A percentile compares a stretch with the other conserved stretches of the same genome.
These are phyloP conservation scores for Ceratoteleas bidentatus DNA, from an alignment of 1,140 invertebrate genomes.

Conservation along the genomic window DNA sequence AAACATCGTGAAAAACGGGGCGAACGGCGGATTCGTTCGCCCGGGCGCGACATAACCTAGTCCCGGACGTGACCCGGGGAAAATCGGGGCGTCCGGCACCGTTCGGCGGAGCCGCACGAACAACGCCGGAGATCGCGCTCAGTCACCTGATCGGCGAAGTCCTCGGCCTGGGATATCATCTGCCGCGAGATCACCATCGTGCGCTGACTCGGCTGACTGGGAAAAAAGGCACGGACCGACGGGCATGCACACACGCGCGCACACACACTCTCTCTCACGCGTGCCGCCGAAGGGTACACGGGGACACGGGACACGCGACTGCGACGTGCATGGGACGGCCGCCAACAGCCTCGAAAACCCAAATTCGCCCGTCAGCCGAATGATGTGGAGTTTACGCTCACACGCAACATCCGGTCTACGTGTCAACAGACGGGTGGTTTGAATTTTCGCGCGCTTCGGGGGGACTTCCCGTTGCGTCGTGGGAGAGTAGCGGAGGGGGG, in stretches of 20 bases:
- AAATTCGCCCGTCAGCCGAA: slow-evolving; percentile 24
- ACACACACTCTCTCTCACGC: slow-evolving; percentile 65
- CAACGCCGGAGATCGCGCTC: slow-evolving; percentile 30
- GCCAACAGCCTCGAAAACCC: slow-evolving; percentile 4
- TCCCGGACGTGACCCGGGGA: background rate
- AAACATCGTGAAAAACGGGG: background rate
- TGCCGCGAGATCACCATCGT: slow-evolving; percentile 93
- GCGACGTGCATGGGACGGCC: slow-evolving; percentile 27
- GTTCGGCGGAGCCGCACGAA: background rate
- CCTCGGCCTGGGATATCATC: slow-evolving; percentile 94
- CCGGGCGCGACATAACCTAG: slow-evolving; percentile 24
- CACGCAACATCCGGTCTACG: slow-evolving; percentile 58
- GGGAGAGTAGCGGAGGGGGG: too few species aligned
- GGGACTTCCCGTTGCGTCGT: too few species aligned
- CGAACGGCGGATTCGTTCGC: slow-evolving; percentile 1
- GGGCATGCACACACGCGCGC: slow-evolving; percentile 66
- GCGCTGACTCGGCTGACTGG: slow-evolving; percentile 72
- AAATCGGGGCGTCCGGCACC: background rate
- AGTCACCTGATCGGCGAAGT: slow-evolving; percentile 95
- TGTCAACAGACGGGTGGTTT: slow-evolving; percentile 35
- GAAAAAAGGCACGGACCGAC: slow-evolving; percentile 71
- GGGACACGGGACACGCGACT: slow-evolving; percentile 42
- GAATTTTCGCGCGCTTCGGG: slow-evolving; percentile 30
- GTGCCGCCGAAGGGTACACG: slow-evolving; percentile 47
- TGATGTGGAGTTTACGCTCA: slow-evolving; percentile 51